These are phyloP conservation scores for Xyrauchen texanus DNA, from an alignment of 2,113 vertebrate species.

Conservation along the genomic window DNA sequence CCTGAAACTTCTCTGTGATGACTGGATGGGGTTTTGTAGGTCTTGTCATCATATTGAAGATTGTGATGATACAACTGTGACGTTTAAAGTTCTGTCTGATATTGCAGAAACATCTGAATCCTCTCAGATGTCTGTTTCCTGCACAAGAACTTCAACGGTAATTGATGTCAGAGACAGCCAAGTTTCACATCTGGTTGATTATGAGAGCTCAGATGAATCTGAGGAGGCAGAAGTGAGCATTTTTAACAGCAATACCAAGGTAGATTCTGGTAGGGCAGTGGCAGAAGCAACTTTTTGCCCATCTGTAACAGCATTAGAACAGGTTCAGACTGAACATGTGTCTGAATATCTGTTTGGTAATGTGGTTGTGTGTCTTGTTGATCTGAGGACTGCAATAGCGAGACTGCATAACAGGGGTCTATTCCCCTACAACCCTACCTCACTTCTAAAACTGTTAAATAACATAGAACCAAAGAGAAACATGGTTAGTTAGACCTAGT, in stretches of 20 bases:
- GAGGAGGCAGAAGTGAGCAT: constrained; percentile 65
- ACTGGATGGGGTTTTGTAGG: constrained; percentile 75
- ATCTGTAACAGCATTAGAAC: background rate
- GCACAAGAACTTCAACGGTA: background rate
- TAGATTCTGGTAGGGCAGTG: background rate
- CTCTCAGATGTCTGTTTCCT: background rate
- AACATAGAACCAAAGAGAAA: constrained; percentile 57
- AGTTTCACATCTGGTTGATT: constrained; percentile 76
- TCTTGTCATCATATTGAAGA: constrained; percentile 68
- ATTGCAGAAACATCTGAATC: background rate
- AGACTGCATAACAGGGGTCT: constrained; percentile 82
- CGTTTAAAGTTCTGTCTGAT: background rate
- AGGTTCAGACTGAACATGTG: background rate
- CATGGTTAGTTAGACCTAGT: background rate
- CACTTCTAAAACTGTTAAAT: constrained; percentile 81
- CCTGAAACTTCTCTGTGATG: constrained; percentile 80
- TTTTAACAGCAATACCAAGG: constrained; percentile 41
- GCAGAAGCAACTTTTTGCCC: background rate
- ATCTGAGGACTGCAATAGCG: constrained; percentile 77
- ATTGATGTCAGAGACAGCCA: background rate
- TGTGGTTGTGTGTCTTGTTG: constrained; percentile 72
- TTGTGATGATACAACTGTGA: background rate
- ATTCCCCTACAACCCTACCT: constrained; percentile 89
- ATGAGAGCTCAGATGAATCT: constrained; percentile 86
- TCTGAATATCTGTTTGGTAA: constrained; percentile 44